Evolutionary conservation across 2,888 invertebrate species (phyloP).

Genomic region (Idaea straminata): DNA sequence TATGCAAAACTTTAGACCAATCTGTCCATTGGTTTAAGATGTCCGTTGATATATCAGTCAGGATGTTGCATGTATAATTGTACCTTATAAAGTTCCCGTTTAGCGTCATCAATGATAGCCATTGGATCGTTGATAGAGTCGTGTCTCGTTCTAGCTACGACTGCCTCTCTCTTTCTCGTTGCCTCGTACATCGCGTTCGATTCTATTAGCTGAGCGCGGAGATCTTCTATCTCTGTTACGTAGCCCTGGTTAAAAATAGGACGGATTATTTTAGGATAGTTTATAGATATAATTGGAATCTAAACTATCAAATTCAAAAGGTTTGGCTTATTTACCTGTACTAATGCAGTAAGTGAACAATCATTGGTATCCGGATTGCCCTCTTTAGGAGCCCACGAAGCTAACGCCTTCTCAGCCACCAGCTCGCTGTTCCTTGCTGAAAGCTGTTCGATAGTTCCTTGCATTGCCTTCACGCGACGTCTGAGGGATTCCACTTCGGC

Average conservation of each 20-base stretch:
- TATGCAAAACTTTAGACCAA: no score
- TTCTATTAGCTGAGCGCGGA: constrained; percentile 93
- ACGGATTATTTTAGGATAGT: neutral
- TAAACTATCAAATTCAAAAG: neutral
- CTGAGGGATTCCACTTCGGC: constrained; percentile 93
- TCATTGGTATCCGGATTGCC: constrained; percentile 62
- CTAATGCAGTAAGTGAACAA: constrained; percentile 65
- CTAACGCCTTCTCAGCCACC: constrained; percentile 87
- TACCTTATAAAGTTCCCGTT: constrained; percentile 86
- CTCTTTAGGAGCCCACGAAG: constrained; percentile 79
- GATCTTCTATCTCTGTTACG: constrained; percentile 93
- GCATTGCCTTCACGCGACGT: constrained; percentile 95
- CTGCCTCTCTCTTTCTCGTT: constrained; percentile 58
- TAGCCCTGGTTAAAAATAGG: constrained; percentile 83
- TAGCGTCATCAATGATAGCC: constrained; percentile 85
- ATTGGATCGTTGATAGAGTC: constrained; percentile 63
- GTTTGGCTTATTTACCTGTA: constrained; percentile 70
- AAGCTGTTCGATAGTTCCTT: constrained; percentile 94
- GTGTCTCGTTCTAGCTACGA: constrained; percentile 53
- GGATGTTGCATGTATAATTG: neutral
- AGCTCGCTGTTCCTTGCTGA: constrained; percentile 91
- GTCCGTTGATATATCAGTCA: neutral
- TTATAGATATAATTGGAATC: neutral
- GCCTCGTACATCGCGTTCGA: constrained; percentile 80
- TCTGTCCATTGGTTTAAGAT: no score